Percentiles rank a stretch among this genome's conserved stretches.
phyloP scores from a whole-genome alignment of 2,797 vertebrate genomes.

The Petrocephalus sullivani region DNA sequence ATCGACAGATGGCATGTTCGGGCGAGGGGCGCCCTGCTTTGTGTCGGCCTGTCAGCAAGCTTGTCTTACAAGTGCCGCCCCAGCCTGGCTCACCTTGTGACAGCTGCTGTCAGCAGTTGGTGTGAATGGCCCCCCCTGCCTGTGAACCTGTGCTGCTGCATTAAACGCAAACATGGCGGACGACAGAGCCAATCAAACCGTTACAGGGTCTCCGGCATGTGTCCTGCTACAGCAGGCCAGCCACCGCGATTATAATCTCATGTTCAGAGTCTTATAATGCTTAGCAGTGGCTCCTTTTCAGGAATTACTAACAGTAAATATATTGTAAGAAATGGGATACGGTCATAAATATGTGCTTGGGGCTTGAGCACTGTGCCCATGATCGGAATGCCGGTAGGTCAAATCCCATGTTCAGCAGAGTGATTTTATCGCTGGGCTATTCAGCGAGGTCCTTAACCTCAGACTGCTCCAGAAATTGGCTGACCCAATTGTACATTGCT shows the following conservation, averaged over 20 bases:
- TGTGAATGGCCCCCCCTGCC: slow-evolving; percentile 58
- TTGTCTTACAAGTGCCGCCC: slow-evolving; percentile 60
- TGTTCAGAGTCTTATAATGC: neutral
- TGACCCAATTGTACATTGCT: neutral
- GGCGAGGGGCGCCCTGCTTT: slow-evolving; percentile 37
- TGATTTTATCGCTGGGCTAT: neutral
- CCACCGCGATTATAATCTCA: slow-evolving; percentile 36
- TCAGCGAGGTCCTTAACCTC: neutral
- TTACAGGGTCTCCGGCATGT: slow-evolving; percentile 32
- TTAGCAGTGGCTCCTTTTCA: neutral
- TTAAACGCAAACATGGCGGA: slow-evolving; percentile 27
- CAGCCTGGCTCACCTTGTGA: slow-evolving; percentile 47
- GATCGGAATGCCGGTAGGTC: neutral
- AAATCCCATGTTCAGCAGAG: neutral
- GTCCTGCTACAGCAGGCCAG: slow-evolving; percentile 26
- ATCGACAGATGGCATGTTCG: slow-evolving; percentile 37
- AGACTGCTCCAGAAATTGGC: neutral
- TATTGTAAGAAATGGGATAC: neutral
- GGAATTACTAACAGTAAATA: neutral
- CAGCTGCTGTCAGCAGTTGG: slow-evolving; percentile 64
- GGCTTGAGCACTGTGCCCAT: neutral
- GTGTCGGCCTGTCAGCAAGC: slow-evolving; percentile 58
- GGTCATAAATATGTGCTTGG: neutral
- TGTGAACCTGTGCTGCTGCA: slow-evolving; percentile 34
- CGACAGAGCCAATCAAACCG: slow-evolving; percentile 10